Conservation (phyloP, 2,888 invertebrate genomes). For the Conops quadrifasciatus region DNA sequence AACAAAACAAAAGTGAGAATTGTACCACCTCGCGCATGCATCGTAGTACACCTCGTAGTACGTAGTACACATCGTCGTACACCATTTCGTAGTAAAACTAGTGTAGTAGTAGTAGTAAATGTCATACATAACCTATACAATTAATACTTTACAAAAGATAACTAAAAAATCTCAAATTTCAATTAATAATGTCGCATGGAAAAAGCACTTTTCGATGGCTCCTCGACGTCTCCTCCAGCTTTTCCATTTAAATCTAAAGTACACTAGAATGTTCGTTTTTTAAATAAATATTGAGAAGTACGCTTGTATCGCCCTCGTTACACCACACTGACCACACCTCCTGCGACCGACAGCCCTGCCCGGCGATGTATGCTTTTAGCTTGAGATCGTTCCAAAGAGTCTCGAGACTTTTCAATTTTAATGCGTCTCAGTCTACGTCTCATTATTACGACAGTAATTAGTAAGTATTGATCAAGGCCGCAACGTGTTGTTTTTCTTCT, state of each 20-base stretch:
- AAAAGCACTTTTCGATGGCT: background rate
- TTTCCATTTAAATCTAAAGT: too few relatives aligned
- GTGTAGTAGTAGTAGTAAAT: constrained; percentile 17
- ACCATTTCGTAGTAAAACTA: constrained; percentile 26
- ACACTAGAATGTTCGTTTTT: too few relatives aligned
- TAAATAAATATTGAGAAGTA: too few relatives aligned
- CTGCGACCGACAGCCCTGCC: too few relatives aligned
- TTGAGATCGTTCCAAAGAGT: constrained; percentile 25
- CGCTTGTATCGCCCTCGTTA: background rate
- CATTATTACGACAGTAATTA: constrained; percentile 56
- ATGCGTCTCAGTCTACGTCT: constrained; percentile 22
- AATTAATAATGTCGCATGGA: background rate
- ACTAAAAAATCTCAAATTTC: constrained; percentile 28
- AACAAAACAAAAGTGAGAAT: constrained; percentile 28
- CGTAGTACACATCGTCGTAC: background rate
- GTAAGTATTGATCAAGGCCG: constrained; percentile 78
- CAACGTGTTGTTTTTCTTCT: constrained; percentile 81
- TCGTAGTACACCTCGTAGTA: constrained; percentile 8
- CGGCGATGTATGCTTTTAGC: constrained; percentile 26
- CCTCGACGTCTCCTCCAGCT: too few relatives aligned
- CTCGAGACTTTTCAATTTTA: constrained; percentile 18
- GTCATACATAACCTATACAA: constrained; percentile 24
- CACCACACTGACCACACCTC: constrained; percentile 31
- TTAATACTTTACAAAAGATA: constrained; percentile 44
- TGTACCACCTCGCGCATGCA: background rate